phyloP scores from a whole-genome alignment of 2,888 invertebrate species.

The Slavum lentiscoides region DNA sequence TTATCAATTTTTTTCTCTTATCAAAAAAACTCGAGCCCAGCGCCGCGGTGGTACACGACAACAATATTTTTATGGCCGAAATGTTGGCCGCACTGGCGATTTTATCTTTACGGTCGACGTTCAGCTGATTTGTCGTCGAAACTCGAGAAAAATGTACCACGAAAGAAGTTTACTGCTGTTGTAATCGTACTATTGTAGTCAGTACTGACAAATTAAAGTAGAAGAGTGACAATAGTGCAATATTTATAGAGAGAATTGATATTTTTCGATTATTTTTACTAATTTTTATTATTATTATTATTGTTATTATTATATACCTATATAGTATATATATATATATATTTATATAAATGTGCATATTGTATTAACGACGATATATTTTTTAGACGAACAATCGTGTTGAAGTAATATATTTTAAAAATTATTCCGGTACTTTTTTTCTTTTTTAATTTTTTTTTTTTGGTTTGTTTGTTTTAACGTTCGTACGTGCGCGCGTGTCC shows the following conservation, averaged over 20 bases:
- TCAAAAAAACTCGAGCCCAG: too few relatives aligned
- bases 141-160: constrained; percentile 46
- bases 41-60: too few relatives aligned
- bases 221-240: constrained; percentile 37
- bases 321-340: too few relatives aligned
- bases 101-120: constrained; percentile 42
- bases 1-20: too few relatives aligned
- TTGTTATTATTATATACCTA: neutral
- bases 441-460: too few relatives aligned
- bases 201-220: constrained; percentile 34
- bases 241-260: constrained; percentile 19
- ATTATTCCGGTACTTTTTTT: neutral
- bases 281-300: too few relatives aligned
- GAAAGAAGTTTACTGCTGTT: constrained; percentile 46
- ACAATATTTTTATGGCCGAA: too few relatives aligned
- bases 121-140: constrained; percentile 52
- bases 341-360: neutral
- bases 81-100: constrained; percentile 26
- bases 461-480: constrained; percentile 2
- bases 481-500: neutral
- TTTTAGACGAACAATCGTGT: constrained; percentile 29
- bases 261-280: constrained; percentile 13
- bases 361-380: constrained; percentile 6
- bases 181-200: neutral
- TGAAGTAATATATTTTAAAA: constrained; percentile 22